These are phyloP conservation scores for Thalpophila matura DNA, from an alignment of 2,888 invertebrate genomes.

Conservation along the genomic window DNA sequence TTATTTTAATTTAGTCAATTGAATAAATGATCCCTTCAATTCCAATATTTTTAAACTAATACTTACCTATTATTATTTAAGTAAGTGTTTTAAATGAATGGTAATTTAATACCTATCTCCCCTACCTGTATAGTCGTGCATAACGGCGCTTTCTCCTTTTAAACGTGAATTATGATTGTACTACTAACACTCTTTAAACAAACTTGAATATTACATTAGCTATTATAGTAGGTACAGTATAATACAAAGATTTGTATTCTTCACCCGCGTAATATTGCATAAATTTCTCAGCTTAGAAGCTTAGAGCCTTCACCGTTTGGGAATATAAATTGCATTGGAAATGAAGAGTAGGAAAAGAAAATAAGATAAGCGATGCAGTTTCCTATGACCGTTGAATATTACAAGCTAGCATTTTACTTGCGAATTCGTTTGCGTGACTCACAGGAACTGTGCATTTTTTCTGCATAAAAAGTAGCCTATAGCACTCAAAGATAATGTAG, in stretches of 20 bases:
- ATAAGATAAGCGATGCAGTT: background rate
- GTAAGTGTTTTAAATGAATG: too few species aligned
- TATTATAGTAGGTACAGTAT: background rate
- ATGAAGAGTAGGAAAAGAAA: conserved; percentile 2
- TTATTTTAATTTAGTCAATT: too few species aligned
- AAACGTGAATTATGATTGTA: conserved; percentile 21
- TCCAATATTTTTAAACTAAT: too few species aligned
- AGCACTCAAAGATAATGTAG: too few species aligned
- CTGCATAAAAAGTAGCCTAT: too few species aligned
- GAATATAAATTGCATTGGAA: conserved; percentile 15
- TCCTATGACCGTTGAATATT: too few species aligned
- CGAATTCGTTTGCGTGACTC: too few species aligned
- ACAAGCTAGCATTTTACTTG: too few species aligned
- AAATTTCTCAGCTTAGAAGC: conserved; percentile 3
- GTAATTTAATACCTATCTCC: conserved; percentile 7
- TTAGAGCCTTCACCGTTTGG: conserved; percentile 13
- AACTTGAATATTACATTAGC: conserved; percentile 31
- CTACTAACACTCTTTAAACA: conserved; percentile 8
- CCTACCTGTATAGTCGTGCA: background rate
- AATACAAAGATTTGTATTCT: conserved; percentile 23
- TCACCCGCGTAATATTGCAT: background rate
- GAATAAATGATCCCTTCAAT: too few species aligned
- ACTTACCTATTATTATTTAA: too few species aligned
- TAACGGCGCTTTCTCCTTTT: conserved; percentile 16
- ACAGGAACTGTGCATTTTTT: too few species aligned